Evolutionary conservation across 2,888 invertebrate species (phyloP).

Genomic region (Protonemura montana): DNA sequence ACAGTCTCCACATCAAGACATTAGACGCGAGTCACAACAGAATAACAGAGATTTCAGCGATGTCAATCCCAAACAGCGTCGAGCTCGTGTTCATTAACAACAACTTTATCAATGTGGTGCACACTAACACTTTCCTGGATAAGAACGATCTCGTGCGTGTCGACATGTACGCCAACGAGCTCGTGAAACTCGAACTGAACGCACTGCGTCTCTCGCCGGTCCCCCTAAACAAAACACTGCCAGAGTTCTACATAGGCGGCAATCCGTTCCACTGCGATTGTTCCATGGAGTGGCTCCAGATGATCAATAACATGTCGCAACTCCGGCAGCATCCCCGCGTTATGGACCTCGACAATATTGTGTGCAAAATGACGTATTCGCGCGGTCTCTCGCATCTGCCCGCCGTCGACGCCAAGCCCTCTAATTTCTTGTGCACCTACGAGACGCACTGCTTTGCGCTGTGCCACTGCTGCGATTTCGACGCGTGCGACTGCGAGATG

Average conservation of each 20-base stretch:
- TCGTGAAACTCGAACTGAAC: conserved; percentile 82
- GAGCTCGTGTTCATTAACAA: conserved; percentile 89
- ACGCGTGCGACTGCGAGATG: conserved; percentile 96
- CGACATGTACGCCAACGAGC: conserved; percentile 88
- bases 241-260: conserved; percentile 89
- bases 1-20: conserved; percentile 72
- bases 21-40: conserved; percentile 90
- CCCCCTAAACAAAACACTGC: conserved; percentile 75
- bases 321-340: conserved; percentile 82
- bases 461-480: conserved; percentile 96
- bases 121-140: conserved; percentile 85
- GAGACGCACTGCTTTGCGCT: conserved; percentile 92
- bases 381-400: conserved; percentile 82
- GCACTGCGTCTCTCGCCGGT: conserved; percentile 80
- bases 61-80: conserved; percentile 87
- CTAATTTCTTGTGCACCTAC: conserved; percentile 91
- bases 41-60: conserved; percentile 80
- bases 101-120: conserved; percentile 82
- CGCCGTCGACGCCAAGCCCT: conserved; percentile 76
- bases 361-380: conserved; percentile 86
- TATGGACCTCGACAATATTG: conserved; percentile 87
- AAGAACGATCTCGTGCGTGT: conserved; percentile 85
- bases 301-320: conserved; percentile 85
- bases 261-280: conserved; percentile 96
- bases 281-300: conserved; percentile 93